Conservation (phyloP, 2,888 invertebrate genomes). For the Volucella zonaria region DNA sequence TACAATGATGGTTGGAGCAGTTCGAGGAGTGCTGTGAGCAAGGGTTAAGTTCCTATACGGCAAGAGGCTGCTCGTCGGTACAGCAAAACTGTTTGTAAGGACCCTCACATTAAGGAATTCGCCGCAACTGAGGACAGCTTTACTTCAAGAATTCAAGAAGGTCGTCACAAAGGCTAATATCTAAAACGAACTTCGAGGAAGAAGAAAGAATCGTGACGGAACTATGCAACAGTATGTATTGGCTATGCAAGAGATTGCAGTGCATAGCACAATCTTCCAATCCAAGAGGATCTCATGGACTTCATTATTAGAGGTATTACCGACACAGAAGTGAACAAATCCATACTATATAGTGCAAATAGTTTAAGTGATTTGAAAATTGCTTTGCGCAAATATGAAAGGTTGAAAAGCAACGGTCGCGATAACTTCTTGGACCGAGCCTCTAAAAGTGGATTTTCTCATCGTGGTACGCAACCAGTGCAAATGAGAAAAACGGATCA, state of each 20-base stretch:
- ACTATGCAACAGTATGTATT: too few relatives aligned
- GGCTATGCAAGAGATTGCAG: too few relatives aligned
- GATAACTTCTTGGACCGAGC: background rate
- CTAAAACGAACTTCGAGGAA: too few relatives aligned
- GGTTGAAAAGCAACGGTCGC: background rate
- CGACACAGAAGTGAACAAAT: too few relatives aligned
- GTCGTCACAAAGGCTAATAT: background rate
- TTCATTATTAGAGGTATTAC: too few relatives aligned
- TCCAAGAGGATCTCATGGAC: too few relatives aligned
- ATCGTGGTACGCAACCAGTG: too few relatives aligned
- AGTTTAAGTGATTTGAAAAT: background rate
- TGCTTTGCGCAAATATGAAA: background rate
- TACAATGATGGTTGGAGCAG: constrained; percentile 14
- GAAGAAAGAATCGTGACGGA: too few relatives aligned
- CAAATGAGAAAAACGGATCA: too few relatives aligned
- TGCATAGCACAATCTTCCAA: background rate
- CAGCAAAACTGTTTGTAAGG: constrained; percentile 6
- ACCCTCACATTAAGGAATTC: background rate
- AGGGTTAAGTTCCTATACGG: constrained; percentile 2
- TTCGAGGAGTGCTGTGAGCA: constrained; percentile 10
- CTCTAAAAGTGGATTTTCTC: background rate
- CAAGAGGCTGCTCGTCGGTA: constrained; percentile 4
- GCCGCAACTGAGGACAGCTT: background rate
- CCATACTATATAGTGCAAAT: too few relatives aligned
- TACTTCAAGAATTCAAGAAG: constrained; percentile 26